Conservation (phyloP, 2,113 vertebrate species). For the Notiomystis cincta region DNA sequence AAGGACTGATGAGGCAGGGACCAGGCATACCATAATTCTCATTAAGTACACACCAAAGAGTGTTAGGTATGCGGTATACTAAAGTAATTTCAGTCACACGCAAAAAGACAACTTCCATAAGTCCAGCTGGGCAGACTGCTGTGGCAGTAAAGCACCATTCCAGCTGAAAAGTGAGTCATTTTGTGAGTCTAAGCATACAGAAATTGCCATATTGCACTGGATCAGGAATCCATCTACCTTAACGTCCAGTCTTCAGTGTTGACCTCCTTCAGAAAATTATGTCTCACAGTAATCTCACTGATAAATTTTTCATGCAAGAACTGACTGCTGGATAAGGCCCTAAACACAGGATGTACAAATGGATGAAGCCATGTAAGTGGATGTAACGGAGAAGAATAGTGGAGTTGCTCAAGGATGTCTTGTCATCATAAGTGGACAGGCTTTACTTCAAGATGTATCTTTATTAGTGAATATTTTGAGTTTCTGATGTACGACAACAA, state of each 20-base stretch:
- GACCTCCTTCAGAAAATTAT: constrained; percentile 22
- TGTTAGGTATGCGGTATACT: not conserved
- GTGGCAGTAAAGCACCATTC: not conserved
- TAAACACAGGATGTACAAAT: not conserved
- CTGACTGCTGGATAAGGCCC: not conserved
- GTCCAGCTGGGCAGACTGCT: not conserved
- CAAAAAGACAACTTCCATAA: not conserved
- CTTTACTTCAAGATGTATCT: not conserved
- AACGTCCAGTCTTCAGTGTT: not conserved
- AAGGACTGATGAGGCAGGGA: not conserved
- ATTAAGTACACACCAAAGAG: not conserved
- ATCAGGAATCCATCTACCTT: not conserved
- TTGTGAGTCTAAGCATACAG: not conserved
- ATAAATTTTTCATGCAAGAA: constrained; percentile 21
- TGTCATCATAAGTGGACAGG: not conserved
- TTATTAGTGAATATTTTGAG: not conserved
- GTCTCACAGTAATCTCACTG: not conserved
- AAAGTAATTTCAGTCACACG: not conserved
- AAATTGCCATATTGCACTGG: not conserved
- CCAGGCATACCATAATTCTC: not conserved
- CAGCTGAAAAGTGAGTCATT: not conserved
- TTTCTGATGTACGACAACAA: accelerated
- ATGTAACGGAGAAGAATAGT: not conserved
- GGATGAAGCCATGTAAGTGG: not conserved
- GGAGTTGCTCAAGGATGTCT: not conserved